Evolutionary conservation across 2,797 vertebrate species (phyloP).

Genomic region (Darevskia nairensis): DNA sequence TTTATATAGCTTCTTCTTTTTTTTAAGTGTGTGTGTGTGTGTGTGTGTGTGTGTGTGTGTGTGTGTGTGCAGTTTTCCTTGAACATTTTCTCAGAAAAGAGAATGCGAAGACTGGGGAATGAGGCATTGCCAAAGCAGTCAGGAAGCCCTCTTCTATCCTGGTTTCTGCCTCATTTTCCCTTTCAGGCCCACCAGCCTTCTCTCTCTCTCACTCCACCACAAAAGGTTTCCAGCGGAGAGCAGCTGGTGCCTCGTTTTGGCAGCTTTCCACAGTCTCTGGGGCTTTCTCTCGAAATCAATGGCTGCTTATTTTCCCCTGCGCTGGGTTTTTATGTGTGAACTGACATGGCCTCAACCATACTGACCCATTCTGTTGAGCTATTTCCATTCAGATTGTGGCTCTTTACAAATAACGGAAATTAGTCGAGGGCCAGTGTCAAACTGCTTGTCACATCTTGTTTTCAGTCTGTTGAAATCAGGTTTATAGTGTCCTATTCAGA

Average conservation of each 20-base stretch:
- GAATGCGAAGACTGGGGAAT: conserved; percentile 58
- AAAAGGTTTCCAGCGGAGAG: conserved; percentile 84
- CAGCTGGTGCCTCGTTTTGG: conserved; percentile 83
- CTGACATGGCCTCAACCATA: conserved; percentile 79
- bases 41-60: background rate
- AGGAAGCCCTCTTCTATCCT: conserved; percentile 65
- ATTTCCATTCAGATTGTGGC: conserved; percentile 81
- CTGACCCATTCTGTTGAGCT: conserved; percentile 80
- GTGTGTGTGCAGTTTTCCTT: background rate
- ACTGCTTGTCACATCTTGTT: conserved; percentile 89
- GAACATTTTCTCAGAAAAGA: conserved; percentile 63
- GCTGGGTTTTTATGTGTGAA: conserved; percentile 77
- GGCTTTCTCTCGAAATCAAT: conserved; percentile 84
- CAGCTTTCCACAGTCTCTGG: conserved; percentile 77
- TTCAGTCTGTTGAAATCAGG: conserved; percentile 85
- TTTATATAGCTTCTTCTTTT: background rate
- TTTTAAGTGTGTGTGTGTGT: background rate
- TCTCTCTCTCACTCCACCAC: conserved; percentile 69
- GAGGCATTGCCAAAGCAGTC: conserved; percentile 58
- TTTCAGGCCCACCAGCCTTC: conserved; percentile 75
- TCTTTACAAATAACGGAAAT: conserved; percentile 86
- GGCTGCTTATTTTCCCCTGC: conserved; percentile 79
- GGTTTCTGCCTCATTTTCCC: conserved; percentile 65
- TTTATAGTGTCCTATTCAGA: conserved; percentile 82
- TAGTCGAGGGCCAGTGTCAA: conserved; percentile 82